Base-by-base conservation (phyloP, 64 coral and sea anemone genomes). In the Montipora sp. region DNA sequence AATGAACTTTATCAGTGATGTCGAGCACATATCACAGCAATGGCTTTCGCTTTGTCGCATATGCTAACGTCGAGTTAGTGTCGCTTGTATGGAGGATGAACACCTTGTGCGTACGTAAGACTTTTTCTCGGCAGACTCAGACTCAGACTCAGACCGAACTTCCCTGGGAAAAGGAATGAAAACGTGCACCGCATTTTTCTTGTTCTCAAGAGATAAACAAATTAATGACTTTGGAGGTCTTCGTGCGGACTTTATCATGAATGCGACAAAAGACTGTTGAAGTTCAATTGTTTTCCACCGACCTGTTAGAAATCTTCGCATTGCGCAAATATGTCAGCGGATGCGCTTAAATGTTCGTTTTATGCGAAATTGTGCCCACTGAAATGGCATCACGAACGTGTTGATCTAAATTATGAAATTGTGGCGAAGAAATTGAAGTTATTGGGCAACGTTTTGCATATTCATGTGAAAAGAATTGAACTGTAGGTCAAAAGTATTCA, bases 341-440 rank as follows among this genome's bases (percentile, higher is more conserved):
- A 71, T 16, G 14, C 45, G 65, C 46, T 36, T n/a, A 85, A 44
- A 57, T 57, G 7, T 11, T 6, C 5, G 46, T 72, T 85, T 85
- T 70, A 48, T 1, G 16, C 45, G 21, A 19, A 48, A 85, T 85
- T 85, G 65, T 85, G 61, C 43, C 19, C 5, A 19, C 45, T 50
- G 13, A 14, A 67, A 84, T 84, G 47, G 13, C 60, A 7, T 84
- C 24, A 12, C 36, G 43, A 71, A 23, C 43, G 47, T 10, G 65
- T 47, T 72, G 59, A 47, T 83, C 43, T 85, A 85, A 85, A 85
- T 70, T 69, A 85, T 71, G 60, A 85, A 85, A 85, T 69, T 85
- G 82, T 47, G 63, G 82, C 82, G 65, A 70, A 71, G n/a, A 71
- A 72, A 71, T 72, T 85, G 36, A 19, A 85, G 61, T 85, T 51